These are phyloP conservation scores for Campylomormyrus numenius DNA, from an alignment of 2,113 vertebrate genomes.

Conservation along the genomic window DNA sequence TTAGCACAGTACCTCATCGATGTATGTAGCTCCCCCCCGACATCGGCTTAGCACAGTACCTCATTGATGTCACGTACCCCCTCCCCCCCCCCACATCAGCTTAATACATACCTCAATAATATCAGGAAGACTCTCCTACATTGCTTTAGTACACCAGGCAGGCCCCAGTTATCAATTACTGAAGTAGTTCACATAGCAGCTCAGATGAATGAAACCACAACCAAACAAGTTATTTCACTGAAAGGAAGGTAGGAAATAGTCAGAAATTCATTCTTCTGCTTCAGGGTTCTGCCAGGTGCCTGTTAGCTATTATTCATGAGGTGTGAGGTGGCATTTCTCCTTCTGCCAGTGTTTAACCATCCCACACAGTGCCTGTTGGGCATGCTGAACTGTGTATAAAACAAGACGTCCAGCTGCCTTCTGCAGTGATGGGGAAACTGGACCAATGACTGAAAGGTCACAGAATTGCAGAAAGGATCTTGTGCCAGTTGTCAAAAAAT, in stretches of 20 bases:
- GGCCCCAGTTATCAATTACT: not conserved
- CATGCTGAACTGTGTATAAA: not conserved
- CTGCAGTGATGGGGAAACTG: not conserved
- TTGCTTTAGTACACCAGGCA: not conserved
- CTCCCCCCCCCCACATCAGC: not conserved
- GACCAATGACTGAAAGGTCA: not conserved
- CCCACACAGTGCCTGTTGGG: not conserved
- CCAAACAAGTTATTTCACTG: not conserved
- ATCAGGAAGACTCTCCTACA: not conserved
- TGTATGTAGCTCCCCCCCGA: too few species aligned
- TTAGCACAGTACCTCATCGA: not conserved
- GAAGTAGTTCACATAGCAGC: not conserved
- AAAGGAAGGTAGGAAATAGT: not conserved
- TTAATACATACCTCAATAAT: not conserved
- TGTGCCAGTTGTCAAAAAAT: not conserved
- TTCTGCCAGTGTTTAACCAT: not conserved
- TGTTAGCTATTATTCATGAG: not conserved
- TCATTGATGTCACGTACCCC: too few species aligned
- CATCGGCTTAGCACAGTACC: not conserved
- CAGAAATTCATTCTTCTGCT: not conserved
- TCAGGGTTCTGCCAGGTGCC: not conserved
- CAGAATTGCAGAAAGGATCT: not conserved
- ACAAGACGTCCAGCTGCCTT: not conserved
- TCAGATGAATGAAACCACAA: not conserved
- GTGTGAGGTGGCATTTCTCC: not conserved